These are phyloP conservation scores for Himantopus leucocephalus DNA, from an alignment of 2,113 vertebrate species.

Conservation along the genomic window DNA sequence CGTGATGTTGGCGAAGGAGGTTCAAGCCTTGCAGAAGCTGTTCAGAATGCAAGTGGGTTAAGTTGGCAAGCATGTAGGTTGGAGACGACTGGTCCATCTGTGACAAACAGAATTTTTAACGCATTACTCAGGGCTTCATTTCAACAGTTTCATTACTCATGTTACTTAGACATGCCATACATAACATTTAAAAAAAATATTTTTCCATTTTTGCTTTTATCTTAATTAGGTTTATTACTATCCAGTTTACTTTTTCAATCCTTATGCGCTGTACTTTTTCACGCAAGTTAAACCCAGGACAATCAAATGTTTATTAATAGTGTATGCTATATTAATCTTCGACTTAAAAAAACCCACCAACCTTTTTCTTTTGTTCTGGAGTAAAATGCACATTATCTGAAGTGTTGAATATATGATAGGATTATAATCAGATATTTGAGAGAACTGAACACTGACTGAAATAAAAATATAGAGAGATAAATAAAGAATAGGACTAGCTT, in stretches of 20 bases:
- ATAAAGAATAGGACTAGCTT: not conserved
- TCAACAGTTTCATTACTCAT: not conserved
- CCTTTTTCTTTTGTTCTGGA: not conserved
- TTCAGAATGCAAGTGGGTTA: conserved; percentile 93
- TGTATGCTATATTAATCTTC: not conserved
- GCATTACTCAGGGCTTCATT: not conserved
- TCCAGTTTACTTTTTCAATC: not conserved
- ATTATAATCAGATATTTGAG: not conserved
- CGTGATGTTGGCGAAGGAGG: conserved; percentile 92
- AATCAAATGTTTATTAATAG: not conserved
- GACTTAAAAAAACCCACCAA: not conserved
- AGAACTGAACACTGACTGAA: not conserved
- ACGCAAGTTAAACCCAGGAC: not conserved
- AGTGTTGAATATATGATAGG: fast-evolving
- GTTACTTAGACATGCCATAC: fast-evolving
- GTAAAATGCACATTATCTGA: not conserved
- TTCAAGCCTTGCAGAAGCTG: conserved; percentile 97
- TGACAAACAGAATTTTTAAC: not conserved
- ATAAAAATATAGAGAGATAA: not conserved
- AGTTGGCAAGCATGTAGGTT: conserved; percentile 96
- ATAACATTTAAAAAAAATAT: fast-evolving
- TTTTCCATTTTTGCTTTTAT: not conserved
- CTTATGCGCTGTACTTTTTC: fast-evolving
- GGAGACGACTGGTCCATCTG: conserved; percentile 97
- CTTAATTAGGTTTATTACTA: not conserved